These are phyloP conservation scores for Hydropsyche tenuis DNA, from an alignment of 1,140 invertebrate genomes.

Conservation along the genomic window DNA sequence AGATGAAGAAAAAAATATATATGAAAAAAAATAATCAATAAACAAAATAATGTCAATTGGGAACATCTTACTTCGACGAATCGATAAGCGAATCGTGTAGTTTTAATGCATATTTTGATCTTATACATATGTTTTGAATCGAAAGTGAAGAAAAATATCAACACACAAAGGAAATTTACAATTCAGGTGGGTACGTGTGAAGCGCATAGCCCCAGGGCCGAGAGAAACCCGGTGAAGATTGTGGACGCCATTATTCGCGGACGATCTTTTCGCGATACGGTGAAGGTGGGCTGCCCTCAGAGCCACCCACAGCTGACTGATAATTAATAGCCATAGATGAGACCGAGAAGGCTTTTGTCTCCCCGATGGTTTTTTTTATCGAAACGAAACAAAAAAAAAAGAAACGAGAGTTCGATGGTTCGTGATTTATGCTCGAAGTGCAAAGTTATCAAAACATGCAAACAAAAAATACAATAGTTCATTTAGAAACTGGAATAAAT, in stretches of 20 bases:
- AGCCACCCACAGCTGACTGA: constrained; percentile 32
- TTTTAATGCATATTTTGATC: too few species aligned
- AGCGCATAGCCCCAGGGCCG: not conserved
- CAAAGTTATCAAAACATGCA: too few species aligned
- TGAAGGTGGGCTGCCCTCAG: constrained; percentile 25
- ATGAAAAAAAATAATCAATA: too few species aligned
- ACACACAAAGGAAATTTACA: constrained; percentile 22
- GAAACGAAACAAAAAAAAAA: not conserved
- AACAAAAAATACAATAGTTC: too few species aligned
- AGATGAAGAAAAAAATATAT: too few species aligned
- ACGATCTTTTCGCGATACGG: constrained; percentile 27
- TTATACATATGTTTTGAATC: too few species aligned
- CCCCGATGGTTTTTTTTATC: not conserved
- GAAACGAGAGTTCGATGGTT: not conserved
- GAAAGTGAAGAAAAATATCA: too few species aligned
- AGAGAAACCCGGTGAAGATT: constrained; percentile 22
- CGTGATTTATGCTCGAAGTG: too few species aligned
- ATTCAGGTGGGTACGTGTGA: constrained; percentile 11
- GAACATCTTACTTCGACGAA: too few species aligned
- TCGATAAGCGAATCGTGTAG: too few species aligned
- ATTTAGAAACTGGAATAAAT: too few species aligned
- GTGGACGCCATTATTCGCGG: constrained; percentile 32
- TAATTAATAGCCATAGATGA: constrained; percentile 33
- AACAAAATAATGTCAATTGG: too few species aligned
- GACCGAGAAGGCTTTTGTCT: constrained; percentile 18